Evolutionary conservation across 2,113 vertebrate genomes (phyloP).

Genomic region (Myiozetetes cayanensis): DNA sequence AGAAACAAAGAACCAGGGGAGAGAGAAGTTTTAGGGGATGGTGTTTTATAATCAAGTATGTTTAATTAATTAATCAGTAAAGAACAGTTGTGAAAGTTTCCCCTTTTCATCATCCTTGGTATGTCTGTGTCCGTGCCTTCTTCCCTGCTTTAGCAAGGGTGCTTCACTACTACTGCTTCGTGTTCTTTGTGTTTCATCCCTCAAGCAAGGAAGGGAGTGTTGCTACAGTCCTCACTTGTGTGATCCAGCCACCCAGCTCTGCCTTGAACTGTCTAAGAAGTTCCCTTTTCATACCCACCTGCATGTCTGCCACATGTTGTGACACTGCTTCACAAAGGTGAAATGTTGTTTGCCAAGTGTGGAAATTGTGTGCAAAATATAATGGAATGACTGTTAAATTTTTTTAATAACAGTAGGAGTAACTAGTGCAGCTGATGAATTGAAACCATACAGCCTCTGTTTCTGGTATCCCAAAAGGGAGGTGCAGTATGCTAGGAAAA

Average conservation of each 20-base stretch:
- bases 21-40: background rate
- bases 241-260: background rate
- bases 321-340: background rate
- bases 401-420: background rate
- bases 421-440: background rate
- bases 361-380: background rate
- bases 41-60: background rate
- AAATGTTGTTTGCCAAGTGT: background rate
- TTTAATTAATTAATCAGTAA: background rate
- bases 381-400: background rate
- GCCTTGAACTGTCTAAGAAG: background rate
- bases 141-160: background rate
- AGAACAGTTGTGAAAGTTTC: background rate
- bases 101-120: background rate
- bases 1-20: background rate
- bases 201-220: background rate
- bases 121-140: background rate
- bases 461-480: background rate
- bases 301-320: background rate
- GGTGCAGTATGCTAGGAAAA: background rate
- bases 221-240: rapidly evolving
- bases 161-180: background rate
- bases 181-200: background rate
- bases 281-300: background rate
- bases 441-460: background rate